Base-by-base conservation (phyloP, 2,113 vertebrate species). In the Turdus rufiventris region DNA sequence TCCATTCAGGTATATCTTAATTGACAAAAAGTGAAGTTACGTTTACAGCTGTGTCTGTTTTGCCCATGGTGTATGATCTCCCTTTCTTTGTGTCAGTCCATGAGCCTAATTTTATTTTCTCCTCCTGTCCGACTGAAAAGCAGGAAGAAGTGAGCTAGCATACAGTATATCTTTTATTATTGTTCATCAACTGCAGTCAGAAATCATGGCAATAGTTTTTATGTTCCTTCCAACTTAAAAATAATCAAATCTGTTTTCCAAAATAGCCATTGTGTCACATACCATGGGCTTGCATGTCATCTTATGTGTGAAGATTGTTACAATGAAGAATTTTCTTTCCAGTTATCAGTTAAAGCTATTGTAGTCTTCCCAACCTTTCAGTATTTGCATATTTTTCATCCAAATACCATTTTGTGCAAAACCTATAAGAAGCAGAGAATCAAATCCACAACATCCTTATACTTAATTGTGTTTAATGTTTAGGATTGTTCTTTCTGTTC, bases 71-170 rank as follows among this genome's bases (percentile, higher is more conserved):
- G 38, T 56, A 45, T 18, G 4, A 62, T 66, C 25, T 73, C 26
- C 14, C 9, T 40, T 10, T 51, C 23, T 76, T 77, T 77, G 9
- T 47, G 25, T 61, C 36, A 62, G 26, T 9, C 8, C 19, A 24
- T 1, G 2, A 50, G 7, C 23, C 57, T 53, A 7, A 25, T 57
- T 31, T 53, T 47, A 62, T 47, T 85, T 75, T 77, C 14, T 51
- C 4, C 8, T 75, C 28, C 8, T 61, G 14, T 66, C 6, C 21
- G 71, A 1, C 18, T 40, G 24, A 50, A 6, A 12, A 72, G 9
- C 0, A 2, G 28, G 31, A 51, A 63, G 11, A 42, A 58, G 18
- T 13, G 10, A 80, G 5, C 0, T 2, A 23, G 5, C 5, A 26
- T 23, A 31, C 16, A 25, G 12, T 19, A 7, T 67, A n/a, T 15